Conservation (phyloP, 2,888 invertebrate species). For the Nymphalis polychloros region DNA sequence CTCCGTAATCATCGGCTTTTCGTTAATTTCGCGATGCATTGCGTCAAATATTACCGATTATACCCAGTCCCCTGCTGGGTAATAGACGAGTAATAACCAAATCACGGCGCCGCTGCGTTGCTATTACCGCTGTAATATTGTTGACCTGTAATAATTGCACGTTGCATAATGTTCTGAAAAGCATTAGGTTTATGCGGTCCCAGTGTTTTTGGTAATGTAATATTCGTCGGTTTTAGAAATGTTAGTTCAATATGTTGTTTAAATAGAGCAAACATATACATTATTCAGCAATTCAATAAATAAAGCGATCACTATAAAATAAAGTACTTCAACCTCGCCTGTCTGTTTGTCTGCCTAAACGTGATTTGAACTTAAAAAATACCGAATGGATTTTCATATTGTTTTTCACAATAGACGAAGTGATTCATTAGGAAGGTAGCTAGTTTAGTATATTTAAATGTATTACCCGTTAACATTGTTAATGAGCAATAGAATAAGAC, state of each 20-base stretch:
- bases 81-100: constrained; percentile 11
- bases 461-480: no score
- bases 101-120: constrained; percentile 9
- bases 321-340: no score
- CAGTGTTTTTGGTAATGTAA: constrained; percentile 2
- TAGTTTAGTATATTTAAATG: no score
- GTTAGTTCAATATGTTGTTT: neutral
- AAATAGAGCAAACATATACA: neutral
- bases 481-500: no score
- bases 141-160: constrained; percentile 28
- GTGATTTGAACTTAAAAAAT: no score
- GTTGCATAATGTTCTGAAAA: constrained; percentile 27
- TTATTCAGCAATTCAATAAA: no score
- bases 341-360: no score
- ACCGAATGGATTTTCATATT: no score
- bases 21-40: constrained; percentile 7
- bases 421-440: no score
- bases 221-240: neutral
- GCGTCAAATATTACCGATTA: constrained; percentile 14
- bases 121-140: constrained; percentile 29
- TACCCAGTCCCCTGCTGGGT: neutral
- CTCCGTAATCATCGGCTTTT: constrained; percentile 5
- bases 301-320: no score
- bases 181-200: constrained; percentile 20
- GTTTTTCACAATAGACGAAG: no score